Evolutionary conservation across 1,140 invertebrate genomes (phyloP).

Genomic region (Brachionus sp.): DNA sequence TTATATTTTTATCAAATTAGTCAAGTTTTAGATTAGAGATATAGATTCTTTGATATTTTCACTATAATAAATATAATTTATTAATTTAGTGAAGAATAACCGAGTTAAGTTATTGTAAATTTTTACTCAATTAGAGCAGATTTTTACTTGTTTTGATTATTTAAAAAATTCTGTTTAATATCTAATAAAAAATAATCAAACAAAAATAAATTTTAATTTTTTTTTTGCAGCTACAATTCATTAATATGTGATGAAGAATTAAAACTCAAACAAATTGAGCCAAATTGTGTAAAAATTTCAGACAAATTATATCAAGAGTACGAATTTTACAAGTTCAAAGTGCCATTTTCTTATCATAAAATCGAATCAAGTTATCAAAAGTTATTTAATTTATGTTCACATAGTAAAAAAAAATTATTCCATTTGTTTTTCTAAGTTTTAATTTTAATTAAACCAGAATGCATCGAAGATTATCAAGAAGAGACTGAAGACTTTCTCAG

Average conservation of each 20-base stretch:
- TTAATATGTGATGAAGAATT: neutral
- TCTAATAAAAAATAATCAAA: no score
- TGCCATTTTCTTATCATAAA: constrained; percentile 12
- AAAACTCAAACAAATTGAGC: neutral
- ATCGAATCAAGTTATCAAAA: constrained; percentile 12
- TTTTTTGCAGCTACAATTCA: neutral
- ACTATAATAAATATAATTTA: no score
- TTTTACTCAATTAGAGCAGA: no score
- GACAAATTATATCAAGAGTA: neutral
- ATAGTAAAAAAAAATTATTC: neutral
- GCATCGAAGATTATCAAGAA: neutral
- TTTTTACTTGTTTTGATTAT: no score
- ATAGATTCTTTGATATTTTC: no score
- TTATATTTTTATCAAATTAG: no score
- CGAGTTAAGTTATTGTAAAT: no score
- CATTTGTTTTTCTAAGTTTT: neutral
- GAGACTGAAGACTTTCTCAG: neutral
- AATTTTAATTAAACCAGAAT: neutral
- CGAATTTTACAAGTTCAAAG: constrained; percentile 30
- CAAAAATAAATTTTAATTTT: no score
- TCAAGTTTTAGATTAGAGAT: no score
- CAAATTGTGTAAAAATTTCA: neutral
- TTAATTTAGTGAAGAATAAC: no score
- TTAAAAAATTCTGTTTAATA: no score
- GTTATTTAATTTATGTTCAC: neutral